These are phyloP conservation scores for Alectura lathami DNA, from an alignment of 2,113 vertebrate genomes.

Conservation along the genomic window DNA sequence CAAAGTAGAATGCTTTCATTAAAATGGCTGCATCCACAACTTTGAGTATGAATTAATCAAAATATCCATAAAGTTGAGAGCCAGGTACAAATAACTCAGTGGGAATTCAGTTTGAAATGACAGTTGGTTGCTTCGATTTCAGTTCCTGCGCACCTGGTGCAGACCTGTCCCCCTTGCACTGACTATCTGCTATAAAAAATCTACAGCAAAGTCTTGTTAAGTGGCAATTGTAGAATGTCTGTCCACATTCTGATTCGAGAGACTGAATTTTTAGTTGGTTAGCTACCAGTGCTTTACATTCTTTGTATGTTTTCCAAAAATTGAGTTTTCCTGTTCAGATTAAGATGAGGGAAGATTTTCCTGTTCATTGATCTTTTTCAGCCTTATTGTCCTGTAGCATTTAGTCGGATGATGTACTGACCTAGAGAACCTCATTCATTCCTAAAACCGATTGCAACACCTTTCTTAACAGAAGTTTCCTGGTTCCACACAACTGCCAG, in stretches of 20 bases:
- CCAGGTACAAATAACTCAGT: too few species aligned
- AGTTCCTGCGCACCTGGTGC: fast-evolving
- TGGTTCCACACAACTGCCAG: not conserved
- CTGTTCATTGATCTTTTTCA: not conserved
- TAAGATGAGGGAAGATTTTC: not conserved
- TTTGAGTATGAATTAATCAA: not conserved
- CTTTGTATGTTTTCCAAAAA: not conserved
- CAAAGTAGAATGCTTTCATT: fast-evolving
- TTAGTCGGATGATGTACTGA: not conserved
- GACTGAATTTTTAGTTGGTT: not conserved
- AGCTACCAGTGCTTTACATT: not conserved
- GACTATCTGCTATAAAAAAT: not conserved
- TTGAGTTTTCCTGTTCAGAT: not conserved
- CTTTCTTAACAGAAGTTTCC: not conserved
- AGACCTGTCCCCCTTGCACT: fast-evolving
- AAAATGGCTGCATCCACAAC: not conserved
- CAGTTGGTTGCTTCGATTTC: not conserved
- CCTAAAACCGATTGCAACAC: not conserved
- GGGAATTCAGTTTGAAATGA: not conserved
- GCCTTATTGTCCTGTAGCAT: not conserved
- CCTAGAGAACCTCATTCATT: not conserved
- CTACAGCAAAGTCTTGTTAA: not conserved
- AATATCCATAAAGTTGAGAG: not conserved
- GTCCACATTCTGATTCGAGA: not conserved
- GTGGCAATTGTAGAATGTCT: not conserved